Conservation (phyloP, 2,113 vertebrate species). For the Caloenas nicobarica region DNA sequence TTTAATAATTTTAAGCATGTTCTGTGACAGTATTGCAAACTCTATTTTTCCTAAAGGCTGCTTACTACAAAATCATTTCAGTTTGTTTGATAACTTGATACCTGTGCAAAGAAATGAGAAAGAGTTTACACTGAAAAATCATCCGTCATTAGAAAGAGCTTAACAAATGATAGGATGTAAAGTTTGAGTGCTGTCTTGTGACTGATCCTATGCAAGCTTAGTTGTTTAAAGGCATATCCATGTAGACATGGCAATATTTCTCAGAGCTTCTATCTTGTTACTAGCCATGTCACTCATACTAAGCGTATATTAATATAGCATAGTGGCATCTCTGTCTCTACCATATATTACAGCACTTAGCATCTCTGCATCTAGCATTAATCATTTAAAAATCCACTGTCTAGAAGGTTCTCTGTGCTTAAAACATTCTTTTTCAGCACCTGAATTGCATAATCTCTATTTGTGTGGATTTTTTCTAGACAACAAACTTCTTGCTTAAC, state of each 20-base stretch:
- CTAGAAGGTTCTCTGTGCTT: background rate
- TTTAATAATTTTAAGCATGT: background rate
- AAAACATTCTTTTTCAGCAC: background rate
- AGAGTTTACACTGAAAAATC: background rate
- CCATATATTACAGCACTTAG: background rate
- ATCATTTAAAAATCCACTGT: background rate
- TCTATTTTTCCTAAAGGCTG: background rate
- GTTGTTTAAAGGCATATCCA: background rate
- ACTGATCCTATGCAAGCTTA: background rate
- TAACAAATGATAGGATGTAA: background rate
- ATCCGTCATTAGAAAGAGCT: background rate
- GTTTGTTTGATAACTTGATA: background rate
- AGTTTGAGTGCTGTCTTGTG: background rate
- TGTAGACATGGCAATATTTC: background rate
- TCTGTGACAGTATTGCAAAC: background rate
- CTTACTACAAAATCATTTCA: background rate
- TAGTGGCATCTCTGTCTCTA: background rate
- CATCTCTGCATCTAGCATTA: background rate
- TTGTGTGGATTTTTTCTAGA: conserved; percentile 14
- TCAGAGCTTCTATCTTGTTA: background rate
- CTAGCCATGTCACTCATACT: background rate
- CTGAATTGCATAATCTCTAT: conserved; percentile 23
- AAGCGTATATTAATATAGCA: background rate
- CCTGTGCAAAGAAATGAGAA: background rate
- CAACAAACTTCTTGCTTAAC: background rate